Evolutionary conservation across 2,113 vertebrate species (phyloP), one percentile per base, ranked within the genome.

Genomic region (Corythoichthys intestinalis): DNA sequence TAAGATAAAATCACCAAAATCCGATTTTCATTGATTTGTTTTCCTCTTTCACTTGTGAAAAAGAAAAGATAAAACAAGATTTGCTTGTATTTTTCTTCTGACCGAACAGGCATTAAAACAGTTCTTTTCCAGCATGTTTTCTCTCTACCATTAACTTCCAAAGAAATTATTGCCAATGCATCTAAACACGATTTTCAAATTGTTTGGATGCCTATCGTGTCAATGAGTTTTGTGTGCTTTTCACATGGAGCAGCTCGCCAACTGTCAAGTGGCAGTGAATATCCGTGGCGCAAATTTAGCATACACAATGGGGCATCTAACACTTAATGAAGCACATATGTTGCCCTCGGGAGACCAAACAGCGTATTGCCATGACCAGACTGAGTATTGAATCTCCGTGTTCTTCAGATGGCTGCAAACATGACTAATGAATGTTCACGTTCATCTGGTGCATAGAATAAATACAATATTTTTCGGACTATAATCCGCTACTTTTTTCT

Each of bases 301-400:
- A 37, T 35, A 49, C 28, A 34, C 7, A 0, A 17, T 28, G 46
- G 46, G 50, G 63, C 64, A n/a, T 66, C 52, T 52, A 38, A 35
- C 48, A 39, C 48, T 38, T 66, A 53, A 66, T 65, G 48, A 65
- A 9, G 14, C 64, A 12, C 15, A 38, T n/a, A n/a, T 39, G 50
- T 52, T 37, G 15, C 48, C 35, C 35, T 5, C 48, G 12, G 15
- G 48, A 10, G 15, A 66, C 2, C 8, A 52, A 52, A 52, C 48
- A 15, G 34, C 28, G 28, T 34, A 12, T 35, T 9, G 34, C 13
- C 34, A 2, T 58, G 44, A 63, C 12, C 5, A 2, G 39, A 46
- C 15, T 44, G 37, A 39, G 17, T 20, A 15, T 20, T 20, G 8
- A 9, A 12, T 14, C 4, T 34, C 15, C 2, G 5, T 20, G 11